phyloP scores from a whole-genome alignment of 2,797 vertebrate species.

The Cheirogaleus major region DNA sequence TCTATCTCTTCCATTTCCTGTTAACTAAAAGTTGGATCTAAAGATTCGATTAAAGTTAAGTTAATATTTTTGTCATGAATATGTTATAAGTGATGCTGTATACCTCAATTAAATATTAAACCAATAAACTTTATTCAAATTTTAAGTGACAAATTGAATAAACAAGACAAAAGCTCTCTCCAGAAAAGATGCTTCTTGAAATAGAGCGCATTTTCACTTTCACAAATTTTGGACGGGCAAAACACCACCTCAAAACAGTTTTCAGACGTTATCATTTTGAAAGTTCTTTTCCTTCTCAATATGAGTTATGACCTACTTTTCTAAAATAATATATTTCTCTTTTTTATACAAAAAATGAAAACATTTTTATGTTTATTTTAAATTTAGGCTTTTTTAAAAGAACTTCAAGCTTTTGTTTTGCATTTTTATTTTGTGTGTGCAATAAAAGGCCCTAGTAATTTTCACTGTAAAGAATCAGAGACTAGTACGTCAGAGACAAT shows the following conservation, averaged over 20 bases:
- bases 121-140: not conserved
- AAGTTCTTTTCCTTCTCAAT: not conserved
- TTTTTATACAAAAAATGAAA: not conserved
- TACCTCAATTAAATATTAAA: slow-evolving; percentile 19
- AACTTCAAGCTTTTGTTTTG: not conserved
- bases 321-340: not conserved
- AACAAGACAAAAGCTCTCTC: not conserved
- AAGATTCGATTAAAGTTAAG: not conserved
- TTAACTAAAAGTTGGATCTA: not conserved
- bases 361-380: not conserved
- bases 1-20: not conserved
- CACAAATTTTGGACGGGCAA: not conserved
- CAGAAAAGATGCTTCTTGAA: not conserved
- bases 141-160: not conserved
- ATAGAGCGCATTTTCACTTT: not conserved
- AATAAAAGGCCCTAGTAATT: not conserved
- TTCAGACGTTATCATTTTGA: not conserved
- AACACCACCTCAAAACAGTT: not conserved
- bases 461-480: not conserved
- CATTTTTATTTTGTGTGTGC: not conserved
- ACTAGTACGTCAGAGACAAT: not conserved
- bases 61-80: not conserved
- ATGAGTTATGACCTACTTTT: not conserved
- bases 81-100: not conserved
- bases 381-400: not conserved